These are phyloP conservation scores for Drosophila affinis DNA, from an alignment of 2,888 invertebrate genomes.

Conservation along the genomic window DNA sequence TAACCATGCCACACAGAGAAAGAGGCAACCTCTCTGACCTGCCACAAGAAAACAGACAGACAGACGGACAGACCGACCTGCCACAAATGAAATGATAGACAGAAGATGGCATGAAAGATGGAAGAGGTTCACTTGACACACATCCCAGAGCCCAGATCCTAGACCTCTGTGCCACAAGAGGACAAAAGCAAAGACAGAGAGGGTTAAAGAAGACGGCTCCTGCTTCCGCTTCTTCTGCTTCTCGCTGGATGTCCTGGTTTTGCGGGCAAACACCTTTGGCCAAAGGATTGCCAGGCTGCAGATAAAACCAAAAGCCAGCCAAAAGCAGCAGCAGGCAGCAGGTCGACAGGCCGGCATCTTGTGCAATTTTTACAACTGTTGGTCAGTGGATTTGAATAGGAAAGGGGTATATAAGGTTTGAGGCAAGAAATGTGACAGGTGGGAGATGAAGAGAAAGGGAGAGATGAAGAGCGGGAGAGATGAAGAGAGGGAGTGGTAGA, in stretches of 20 bases:
- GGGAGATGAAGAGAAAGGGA: background rate
- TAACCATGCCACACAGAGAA: constrained; percentile 59
- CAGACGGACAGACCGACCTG: constrained; percentile 54
- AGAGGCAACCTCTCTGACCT: constrained; percentile 61
- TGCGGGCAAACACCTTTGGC: constrained; percentile 68
- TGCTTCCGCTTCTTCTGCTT: constrained; percentile 22
- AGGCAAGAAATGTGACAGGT: background rate
- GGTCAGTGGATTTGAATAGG: background rate
- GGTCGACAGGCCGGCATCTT: too few relatives aligned
- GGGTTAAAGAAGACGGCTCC: constrained; percentile 16
- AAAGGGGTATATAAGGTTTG: background rate
- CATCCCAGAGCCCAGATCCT: constrained; percentile 50
- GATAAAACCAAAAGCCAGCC: constrained; percentile 57
- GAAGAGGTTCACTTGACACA: constrained; percentile 67
- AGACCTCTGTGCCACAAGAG: constrained; percentile 42
- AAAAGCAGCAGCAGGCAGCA: constrained; percentile 20
- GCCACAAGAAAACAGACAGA: constrained; percentile 54
- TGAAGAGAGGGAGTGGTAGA: too few relatives aligned
- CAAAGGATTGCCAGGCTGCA: constrained; percentile 61
- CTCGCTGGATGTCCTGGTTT: constrained; percentile 54
- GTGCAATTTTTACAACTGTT: constrained; percentile 36
- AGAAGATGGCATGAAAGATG: constrained; percentile 3
- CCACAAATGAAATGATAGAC: constrained; percentile 5
- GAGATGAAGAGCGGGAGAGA: background rate
- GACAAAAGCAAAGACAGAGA: constrained; percentile 47